phyloP scores from a whole-genome alignment of 2,113 vertebrate genomes.

The Protomyctophum bolini region DNA sequence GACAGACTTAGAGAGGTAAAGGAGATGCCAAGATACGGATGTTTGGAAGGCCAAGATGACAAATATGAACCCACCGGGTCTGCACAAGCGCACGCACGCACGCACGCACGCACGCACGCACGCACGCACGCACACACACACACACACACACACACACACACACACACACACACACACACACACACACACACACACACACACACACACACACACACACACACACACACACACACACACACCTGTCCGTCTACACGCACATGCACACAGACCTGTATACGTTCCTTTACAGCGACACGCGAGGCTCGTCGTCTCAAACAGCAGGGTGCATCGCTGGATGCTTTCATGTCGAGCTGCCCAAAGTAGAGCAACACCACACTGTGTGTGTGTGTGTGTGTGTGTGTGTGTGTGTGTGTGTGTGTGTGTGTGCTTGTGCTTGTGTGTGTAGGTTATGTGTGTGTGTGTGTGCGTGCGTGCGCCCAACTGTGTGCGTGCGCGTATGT shows the following conservation, averaged over 20 bases:
- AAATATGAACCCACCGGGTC: conserved; percentile 62
- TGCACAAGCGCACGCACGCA: conserved; percentile 36
- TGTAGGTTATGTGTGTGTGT: conserved; percentile 4
- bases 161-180: conserved; percentile 38
- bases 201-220: no score
- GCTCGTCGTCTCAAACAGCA: conserved; percentile 71
- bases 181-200: no score
- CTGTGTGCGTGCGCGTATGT: conserved; percentile 21
- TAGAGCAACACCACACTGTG: conserved; percentile 74
- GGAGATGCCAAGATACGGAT: no score
- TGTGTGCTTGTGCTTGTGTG: conserved; percentile 27
- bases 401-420: conserved; percentile 27
- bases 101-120: no score
- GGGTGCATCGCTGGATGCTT: conserved; percentile 66
- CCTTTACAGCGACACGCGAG: conserved; percentile 65
- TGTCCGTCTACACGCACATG: conserved; percentile 65
- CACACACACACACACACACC: conserved; percentile 37
- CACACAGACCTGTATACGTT: conserved; percentile 60
- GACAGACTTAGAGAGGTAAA: neutral
- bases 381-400: conserved; percentile 14
- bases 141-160: conserved; percentile 44
- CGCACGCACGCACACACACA: no score
- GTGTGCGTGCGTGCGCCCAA: conserved; percentile 10
- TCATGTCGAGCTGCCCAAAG: conserved; percentile 80
- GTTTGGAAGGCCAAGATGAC: conserved; percentile 2